Base-by-base conservation (phyloP, 2,888 invertebrate genomes). In the Lottia scabra region DNA sequence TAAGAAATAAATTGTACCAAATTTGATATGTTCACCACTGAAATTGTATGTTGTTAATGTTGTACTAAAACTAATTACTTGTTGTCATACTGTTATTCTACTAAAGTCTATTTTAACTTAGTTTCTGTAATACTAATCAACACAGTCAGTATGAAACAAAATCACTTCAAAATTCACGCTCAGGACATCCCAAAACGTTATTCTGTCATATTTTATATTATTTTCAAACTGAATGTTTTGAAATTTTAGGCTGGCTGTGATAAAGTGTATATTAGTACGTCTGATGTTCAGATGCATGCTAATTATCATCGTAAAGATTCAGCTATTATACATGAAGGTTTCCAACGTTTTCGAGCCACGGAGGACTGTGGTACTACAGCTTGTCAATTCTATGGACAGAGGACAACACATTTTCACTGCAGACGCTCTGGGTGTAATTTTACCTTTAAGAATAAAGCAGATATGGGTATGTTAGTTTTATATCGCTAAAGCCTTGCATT, bases 231-330 rank as follows among this genome's bases (percentile, higher is more conserved):
- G 30, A 30, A 4, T 30, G 38, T 38, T 6, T 38, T 38, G 38
- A 38, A 38, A 69, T 70, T 73, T 10, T 86, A 92, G 92, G 90
- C 91, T 76, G 91, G 91, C 81, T 91, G 91, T 86, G 91, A 91
- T 84, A 98, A 97, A 92, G 96, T 97, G 0, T 99, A 99, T 91
- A 98, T 99, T 87, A 97, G 97, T 84, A 99, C 99, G 4, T 98
- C 98, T 67, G 99, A 99, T 90, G 98, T 99, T 5, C 98, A 99
- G 91, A 98, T 98, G 98, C 99, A 99, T 90, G 97, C 98, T 4
- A 98, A 98, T 91, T 98, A 98, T 90, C 99, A 99, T 90, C 93
- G 98, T 71, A 99, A 99, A 89, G 98, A 98, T 90, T 96, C 97
- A 0, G 98, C 98, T 23, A 98, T 99, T 84, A 96, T 97, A 72